Base-by-base conservation (phyloP, 1,140 invertebrate species). In the Cataglyphis hispanica region DNA sequence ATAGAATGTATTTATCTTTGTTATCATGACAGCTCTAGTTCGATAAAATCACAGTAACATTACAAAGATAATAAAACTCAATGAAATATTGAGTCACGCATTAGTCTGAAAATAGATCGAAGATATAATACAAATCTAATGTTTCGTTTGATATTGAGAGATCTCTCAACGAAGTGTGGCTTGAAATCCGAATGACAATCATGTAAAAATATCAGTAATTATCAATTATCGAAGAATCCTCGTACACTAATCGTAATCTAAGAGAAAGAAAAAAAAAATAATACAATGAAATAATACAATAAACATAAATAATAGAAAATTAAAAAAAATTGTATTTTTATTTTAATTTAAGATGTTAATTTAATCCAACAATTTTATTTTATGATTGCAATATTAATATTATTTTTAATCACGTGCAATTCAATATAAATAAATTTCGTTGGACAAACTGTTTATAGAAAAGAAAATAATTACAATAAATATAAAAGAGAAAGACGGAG, bases 61-160 rank as follows among this genome's bases (percentile, higher is more conserved):
- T 67, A 13, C 37, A 50, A 8, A 34, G 40, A 56, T 50, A 34
- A 77, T 34, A 16, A 63, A 77, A 63, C 43, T 63, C 27, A 53
- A 53, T 56, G 31, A 53, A 77, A 56, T 22, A 37, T 78, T 37
- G 43, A 64, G 50, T 46, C 74, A 43, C 16, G n/a, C 25, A 13
- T 53, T 11, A 67, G 53, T 58, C 19, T 27, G 10, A 31, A 58
- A 25, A 80, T 80, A 22, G 31, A 80, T 69, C 63, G 7, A 13
- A 70, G 66, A 60, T 72, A 22, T 50, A 72, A 43, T 25, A 43
- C 46, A 7, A 3, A 19, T 10, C 16, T 81, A 69, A 69, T 80
- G 25, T 70, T n/a, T 43, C 10, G n/a, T 78, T 46, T 34, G 61
- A 78, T 37, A 66, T 46, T 19, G 43, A 25, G 66, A 31, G 10